These are phyloP conservation scores for Empidonax traillii DNA, from an alignment of 2,113 vertebrate species.

Conservation along the genomic window DNA sequence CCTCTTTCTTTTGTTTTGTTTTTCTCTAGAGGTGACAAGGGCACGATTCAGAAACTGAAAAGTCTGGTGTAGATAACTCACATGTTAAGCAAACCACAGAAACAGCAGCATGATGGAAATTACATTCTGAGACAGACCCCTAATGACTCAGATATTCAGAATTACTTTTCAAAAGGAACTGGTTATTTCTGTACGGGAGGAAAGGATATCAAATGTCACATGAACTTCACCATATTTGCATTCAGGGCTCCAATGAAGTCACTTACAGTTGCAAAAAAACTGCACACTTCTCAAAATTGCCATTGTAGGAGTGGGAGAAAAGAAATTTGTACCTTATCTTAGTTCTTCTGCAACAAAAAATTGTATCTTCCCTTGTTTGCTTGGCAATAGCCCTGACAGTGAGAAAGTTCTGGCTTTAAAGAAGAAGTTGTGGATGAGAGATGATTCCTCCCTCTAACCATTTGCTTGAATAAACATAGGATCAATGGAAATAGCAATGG, in stretches of 20 bases:
- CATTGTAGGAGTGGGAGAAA: not conserved
- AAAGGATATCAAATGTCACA: not conserved
- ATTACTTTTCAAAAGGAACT: conserved; percentile 38
- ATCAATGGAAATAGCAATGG: not conserved
- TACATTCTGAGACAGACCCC: not conserved
- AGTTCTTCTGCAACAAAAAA: not conserved
- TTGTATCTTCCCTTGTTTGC: not conserved
- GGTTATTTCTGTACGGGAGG: not conserved
- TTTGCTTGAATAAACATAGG: not conserved
- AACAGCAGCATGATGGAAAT: not conserved
- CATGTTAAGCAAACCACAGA: not conserved
- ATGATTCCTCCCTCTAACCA: not conserved
- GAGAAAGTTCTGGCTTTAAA: not conserved
- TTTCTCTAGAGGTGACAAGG: too few species aligned
- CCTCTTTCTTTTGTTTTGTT: too few species aligned
- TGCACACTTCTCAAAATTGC: not conserved
- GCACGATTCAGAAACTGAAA: not conserved
- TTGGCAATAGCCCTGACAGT: not conserved
- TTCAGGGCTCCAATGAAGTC: not conserved
- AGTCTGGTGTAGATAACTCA: not conserved
- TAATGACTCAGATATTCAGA: conserved; percentile 44
- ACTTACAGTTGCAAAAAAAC: not conserved
- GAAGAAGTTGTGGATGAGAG: not conserved
- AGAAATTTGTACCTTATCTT: not conserved
- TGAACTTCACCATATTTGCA: not conserved